phyloP scores from a whole-genome alignment of 1,140 invertebrate species.

The Drosophila lacteicornis region DNA sequence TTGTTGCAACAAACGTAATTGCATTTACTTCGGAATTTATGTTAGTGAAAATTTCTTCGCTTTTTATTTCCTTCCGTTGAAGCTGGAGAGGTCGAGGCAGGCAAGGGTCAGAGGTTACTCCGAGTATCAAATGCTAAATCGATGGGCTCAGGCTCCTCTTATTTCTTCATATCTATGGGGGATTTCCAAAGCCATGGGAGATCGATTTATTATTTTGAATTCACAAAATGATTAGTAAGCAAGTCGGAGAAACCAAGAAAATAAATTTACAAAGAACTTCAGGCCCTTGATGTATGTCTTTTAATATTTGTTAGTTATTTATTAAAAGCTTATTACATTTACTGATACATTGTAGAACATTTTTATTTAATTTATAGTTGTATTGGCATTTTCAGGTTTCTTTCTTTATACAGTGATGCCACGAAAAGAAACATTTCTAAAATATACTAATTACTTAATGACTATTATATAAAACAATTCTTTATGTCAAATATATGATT shows the following conservation, averaged over 20 bases:
- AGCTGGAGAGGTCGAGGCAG: no score
- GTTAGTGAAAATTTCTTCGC: slow-evolving; percentile 46
- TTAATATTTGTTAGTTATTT: slow-evolving; percentile 3
- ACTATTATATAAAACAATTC: no score
- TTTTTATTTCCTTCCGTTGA: slow-evolving; percentile 29
- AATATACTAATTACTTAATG: no score
- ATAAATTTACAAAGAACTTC: not conserved
- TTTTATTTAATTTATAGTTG: not conserved
- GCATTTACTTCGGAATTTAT: slow-evolving; percentile 76
- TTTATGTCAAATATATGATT: no score
- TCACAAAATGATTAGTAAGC: not conserved
- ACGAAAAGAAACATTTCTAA: no score
- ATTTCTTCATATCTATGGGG: not conserved
- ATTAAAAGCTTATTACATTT: slow-evolving; percentile 7
- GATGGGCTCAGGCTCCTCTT: not conserved
- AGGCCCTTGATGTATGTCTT: not conserved
- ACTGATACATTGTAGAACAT: not conserved
- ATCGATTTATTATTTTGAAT: not conserved
- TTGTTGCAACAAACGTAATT: slow-evolving; percentile 73
- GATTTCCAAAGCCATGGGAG: not conserved
- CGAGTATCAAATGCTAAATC: not conserved
- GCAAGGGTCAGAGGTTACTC: not conserved
- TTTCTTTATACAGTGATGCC: not conserved
- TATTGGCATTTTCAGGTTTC: not conserved
- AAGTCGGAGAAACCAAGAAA: not conserved